phyloP scores from a whole-genome alignment of 2,113 vertebrate genomes.

The Rhagologus leucostigma region DNA sequence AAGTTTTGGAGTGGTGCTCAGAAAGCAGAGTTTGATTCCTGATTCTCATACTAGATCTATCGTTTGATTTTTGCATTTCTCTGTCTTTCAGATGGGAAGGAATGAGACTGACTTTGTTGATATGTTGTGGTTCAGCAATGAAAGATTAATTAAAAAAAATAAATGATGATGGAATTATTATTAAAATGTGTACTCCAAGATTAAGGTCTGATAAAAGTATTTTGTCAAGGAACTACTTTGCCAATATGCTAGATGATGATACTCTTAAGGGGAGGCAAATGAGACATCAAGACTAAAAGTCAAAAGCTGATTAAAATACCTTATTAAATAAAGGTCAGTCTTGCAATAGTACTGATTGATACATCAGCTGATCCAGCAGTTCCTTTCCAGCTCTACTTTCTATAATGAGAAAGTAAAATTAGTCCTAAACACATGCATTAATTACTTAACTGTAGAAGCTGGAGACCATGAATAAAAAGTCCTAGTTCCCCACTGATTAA shows the following conservation, averaged over 20 bases:
- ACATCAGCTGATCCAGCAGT: slow-evolving; percentile 38
- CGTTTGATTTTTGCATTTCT: neutral
- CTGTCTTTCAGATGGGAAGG: neutral
- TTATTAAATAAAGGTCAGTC: slow-evolving; percentile 55
- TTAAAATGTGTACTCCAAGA: neutral
- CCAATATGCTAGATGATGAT: neutral
- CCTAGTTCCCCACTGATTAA: neutral
- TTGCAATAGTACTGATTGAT: slow-evolving; percentile 32
- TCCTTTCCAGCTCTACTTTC: slow-evolving; percentile 23
- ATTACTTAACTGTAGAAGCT: slow-evolving; percentile 25
- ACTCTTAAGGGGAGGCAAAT: slow-evolving; percentile 4
- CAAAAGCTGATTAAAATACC: slow-evolving; percentile 47
- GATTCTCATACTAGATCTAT: neutral
- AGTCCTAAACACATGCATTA: slow-evolving; percentile 26
- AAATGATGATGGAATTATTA: neutral
- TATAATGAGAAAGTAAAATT: slow-evolving; percentile 52
- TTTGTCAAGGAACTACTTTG: neutral
- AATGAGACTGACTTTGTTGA: neutral
- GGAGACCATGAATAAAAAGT: neutral
- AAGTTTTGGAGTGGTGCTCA: neutral
- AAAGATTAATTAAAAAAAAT: neutral
- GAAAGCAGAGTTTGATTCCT: neutral
- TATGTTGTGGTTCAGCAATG: neutral
- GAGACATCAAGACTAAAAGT: slow-evolving; percentile 1
- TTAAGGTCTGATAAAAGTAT: neutral